Evolutionary conservation across 53 echinoderm and acorn worm species (phyloP).

Genomic region (Crossaster papposus): DNA sequence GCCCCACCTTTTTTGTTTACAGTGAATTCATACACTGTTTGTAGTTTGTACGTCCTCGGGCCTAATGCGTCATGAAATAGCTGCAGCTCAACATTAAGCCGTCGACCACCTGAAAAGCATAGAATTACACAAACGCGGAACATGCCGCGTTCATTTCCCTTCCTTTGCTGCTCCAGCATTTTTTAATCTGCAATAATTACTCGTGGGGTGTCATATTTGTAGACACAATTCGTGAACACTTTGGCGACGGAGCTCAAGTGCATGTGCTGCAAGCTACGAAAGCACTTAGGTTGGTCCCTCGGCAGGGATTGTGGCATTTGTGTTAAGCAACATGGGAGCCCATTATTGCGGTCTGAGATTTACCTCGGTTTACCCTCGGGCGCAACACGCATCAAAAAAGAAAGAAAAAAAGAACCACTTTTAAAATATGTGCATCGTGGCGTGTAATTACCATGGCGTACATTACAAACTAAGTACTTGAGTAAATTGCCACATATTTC

Average conservation of each 20-base stretch:
- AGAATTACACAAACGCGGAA: slow-evolving; percentile 49
- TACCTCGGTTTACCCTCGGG: slow-evolving; percentile 3
- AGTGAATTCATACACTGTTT: too few species aligned
- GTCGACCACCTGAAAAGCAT: not conserved
- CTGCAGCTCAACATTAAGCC: not conserved
- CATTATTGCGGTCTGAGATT: not conserved
- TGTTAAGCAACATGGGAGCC: slow-evolving; percentile 10
- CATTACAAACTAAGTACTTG: too few species aligned
- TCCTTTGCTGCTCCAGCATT: slow-evolving; percentile 41
- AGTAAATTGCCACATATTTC: too few species aligned
- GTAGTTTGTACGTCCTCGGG: not conserved
- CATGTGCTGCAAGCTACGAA: slow-evolving; percentile 27
- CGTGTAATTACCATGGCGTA: too few species aligned
- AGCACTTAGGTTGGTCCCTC: slow-evolving; percentile 43
- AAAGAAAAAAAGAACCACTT: not conserved
- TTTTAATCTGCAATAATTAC: slow-evolving; percentile 57
- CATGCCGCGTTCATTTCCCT: not conserved
- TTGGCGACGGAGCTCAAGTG: not conserved
- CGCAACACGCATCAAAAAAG: not conserved
- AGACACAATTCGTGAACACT: slow-evolving; percentile 6
- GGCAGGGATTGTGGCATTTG: slow-evolving; percentile 5
- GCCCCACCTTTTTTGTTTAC: too few species aligned
- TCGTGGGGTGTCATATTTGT: slow-evolving; percentile 35
- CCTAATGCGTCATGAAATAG: not conserved
- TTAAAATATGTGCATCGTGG: not conserved